Conservation (phyloP, 2,797 vertebrate genomes). For the Mormyrus hasselquistii region DNA sequence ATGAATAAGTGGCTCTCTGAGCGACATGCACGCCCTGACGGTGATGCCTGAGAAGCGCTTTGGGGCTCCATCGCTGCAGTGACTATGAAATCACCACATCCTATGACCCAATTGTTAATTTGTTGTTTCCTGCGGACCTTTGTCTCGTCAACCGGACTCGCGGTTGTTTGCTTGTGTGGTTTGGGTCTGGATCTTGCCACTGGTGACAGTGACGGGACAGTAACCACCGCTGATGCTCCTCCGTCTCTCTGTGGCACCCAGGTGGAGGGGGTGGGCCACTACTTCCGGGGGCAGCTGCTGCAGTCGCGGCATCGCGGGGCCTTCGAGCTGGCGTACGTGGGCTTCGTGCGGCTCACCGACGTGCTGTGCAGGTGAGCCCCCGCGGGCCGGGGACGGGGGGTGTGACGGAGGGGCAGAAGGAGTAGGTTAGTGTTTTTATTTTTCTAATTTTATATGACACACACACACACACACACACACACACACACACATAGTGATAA, state of each 20-base stretch:
- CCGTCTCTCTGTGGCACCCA: constrained; percentile 44
- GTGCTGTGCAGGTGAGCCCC: constrained; percentile 78
- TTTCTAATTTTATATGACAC: not conserved
- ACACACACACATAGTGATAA: not conserved
- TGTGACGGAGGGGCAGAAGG: not conserved
- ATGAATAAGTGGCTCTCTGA: not conserved
- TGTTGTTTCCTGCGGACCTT: not conserved
- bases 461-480: not conserved
- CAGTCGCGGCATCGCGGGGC: constrained; percentile 94
- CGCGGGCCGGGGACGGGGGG: not conserved
- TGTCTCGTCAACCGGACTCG: not conserved
- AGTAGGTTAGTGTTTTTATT: not conserved
- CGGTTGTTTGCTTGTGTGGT: not conserved
- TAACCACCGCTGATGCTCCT: not conserved
- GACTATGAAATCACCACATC: not conserved
- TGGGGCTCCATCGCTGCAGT: not conserved
- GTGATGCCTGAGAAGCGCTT: not conserved
- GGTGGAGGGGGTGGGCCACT: constrained; percentile 84
- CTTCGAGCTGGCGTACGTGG: constrained; percentile 93
- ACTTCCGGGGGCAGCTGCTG: constrained; percentile 90
- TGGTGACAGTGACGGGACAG: not conserved
- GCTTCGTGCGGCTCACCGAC: constrained; percentile 87
- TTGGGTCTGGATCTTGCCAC: not conserved
- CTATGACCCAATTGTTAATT: not conserved
- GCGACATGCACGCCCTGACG: not conserved